These are phyloP conservation scores for Dioctria linearis DNA, from an alignment of 2,888 invertebrate species.

Conservation along the genomic window DNA sequence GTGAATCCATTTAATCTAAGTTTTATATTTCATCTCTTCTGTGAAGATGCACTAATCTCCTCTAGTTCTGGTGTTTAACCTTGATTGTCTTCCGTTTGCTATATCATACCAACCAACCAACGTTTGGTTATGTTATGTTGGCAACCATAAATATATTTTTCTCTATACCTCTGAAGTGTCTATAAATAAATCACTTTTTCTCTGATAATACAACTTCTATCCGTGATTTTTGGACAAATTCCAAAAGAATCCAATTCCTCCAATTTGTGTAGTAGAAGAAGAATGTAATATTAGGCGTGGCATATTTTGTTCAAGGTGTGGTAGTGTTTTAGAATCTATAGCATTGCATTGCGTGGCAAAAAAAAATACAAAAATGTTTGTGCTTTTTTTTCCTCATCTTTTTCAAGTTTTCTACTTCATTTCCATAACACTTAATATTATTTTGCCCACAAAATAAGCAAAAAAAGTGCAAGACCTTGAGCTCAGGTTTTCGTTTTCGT, in stretches of 20 bases:
- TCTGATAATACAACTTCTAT: background rate
- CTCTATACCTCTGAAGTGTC: background rate
- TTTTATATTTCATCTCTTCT: too few relatives aligned
- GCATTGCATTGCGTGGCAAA: slow-evolving; percentile 1
- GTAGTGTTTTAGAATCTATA: background rate
- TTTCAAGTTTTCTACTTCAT: background rate
- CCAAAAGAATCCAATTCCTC: slow-evolving; percentile 11
- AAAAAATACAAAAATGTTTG: too few relatives aligned
- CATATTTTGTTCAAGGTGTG: background rate
- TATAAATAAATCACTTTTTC: slow-evolving; percentile 49
- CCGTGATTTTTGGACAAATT: slow-evolving; percentile 21
- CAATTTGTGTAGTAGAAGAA: background rate
- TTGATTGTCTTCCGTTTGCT: too few relatives aligned
- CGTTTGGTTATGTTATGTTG: too few relatives aligned
- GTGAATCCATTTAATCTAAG: too few relatives aligned
- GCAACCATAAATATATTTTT: too few relatives aligned
- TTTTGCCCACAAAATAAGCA: background rate
- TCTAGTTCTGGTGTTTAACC: too few relatives aligned
- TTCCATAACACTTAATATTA: slow-evolving; percentile 6
- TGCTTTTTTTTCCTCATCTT: background rate
- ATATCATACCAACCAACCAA: too few relatives aligned
- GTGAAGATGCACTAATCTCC: too few relatives aligned
- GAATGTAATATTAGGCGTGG: slow-evolving; percentile 37
- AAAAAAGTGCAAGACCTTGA: slow-evolving; percentile 11
- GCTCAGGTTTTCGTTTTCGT: background rate